Evolutionary conservation across 2,797 vertebrate genomes (phyloP).

Genomic region (Phaenicophaeus curvirostris): DNA sequence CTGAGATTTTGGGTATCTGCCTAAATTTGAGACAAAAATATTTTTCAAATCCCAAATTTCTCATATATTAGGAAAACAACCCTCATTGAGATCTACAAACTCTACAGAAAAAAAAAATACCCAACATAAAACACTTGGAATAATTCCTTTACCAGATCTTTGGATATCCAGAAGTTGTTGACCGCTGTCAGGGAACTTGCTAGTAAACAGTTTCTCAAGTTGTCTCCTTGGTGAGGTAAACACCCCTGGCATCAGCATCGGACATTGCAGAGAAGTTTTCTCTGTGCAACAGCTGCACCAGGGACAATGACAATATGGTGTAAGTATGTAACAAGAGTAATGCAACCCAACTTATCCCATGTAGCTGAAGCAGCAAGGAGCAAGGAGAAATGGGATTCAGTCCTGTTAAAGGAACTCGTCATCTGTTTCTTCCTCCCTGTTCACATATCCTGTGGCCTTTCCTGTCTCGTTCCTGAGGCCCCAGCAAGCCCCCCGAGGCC

Average conservation of each 20-base stretch:
- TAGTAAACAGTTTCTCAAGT: neutral
- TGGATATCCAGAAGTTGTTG: neutral
- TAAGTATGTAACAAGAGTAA: rapidly evolving
- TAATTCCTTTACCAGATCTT: neutral
- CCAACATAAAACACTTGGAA: neutral
- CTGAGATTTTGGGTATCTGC: neutral
- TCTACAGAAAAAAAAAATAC: rapidly evolving
- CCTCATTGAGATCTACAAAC: neutral
- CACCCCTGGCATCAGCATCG: neutral
- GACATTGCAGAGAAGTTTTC: neutral
- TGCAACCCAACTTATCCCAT: rapidly evolving
- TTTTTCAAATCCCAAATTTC: neutral
- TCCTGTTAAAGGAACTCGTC: neutral
- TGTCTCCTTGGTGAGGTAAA: neutral
- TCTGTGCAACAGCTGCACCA: neutral
- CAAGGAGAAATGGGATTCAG: neutral
- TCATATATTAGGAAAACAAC: neutral
- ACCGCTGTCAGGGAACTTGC: rapidly evolving
- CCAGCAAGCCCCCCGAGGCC: neutral
- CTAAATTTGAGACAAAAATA: neutral
- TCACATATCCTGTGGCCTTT: neutral
- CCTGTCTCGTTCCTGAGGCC: neutral
- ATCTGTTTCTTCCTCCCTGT: rapidly evolving
- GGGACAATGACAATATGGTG: rapidly evolving
- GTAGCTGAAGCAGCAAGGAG: rapidly evolving